Percentiles rank a stretch among this genome's conserved stretches.
Conservation (phyloP, 2,888 invertebrate genomes). For the Teleiodes luculella region DNA sequence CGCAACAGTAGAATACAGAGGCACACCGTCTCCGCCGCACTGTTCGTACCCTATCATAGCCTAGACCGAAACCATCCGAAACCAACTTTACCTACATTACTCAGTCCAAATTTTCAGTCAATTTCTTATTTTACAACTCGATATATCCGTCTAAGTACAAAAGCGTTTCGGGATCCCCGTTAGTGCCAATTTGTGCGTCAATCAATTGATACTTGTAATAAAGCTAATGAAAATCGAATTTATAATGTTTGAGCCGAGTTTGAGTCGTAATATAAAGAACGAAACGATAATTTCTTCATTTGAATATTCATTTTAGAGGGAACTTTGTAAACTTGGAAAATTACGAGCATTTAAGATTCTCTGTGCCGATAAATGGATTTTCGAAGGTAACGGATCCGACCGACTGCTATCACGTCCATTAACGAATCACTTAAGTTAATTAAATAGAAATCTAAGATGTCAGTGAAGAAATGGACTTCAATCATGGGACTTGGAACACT, state of each 20-base stretch:
- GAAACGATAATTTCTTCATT: conserved; percentile 45
- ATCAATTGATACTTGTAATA: background rate
- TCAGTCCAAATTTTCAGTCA: conserved; percentile 78
- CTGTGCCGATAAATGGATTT: conserved; percentile 37
- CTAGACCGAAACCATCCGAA: conserved; percentile 72
- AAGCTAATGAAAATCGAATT: background rate
- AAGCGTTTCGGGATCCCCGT: conserved; percentile 50
- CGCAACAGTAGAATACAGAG: conserved; percentile 48
- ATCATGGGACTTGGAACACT: conserved; percentile 33
- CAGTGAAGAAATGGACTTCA: conserved; percentile 35
- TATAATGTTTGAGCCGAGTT: conserved; percentile 18
- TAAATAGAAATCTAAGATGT: conserved; percentile 44
- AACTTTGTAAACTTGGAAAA: conserved; percentile 43
- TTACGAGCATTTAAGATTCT: conserved; percentile 44
- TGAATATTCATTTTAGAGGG: conserved; percentile 39
- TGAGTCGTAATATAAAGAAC: conserved; percentile 27
- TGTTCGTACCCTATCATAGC: conserved; percentile 68
- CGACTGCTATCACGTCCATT: conserved; percentile 42
- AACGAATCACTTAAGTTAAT: conserved; percentile 51
- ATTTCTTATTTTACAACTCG: conserved; percentile 73
- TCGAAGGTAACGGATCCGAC: conserved; percentile 38
- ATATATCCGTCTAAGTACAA: conserved; percentile 68
- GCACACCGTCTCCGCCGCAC: conserved; percentile 74
- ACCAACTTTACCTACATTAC: conserved; percentile 72
- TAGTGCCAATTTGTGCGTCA: conserved; percentile 32